These are phyloP conservation scores for Brachyrhaphis roseni DNA, from an alignment of 2,797 vertebrate species.

Conservation along the genomic window DNA sequence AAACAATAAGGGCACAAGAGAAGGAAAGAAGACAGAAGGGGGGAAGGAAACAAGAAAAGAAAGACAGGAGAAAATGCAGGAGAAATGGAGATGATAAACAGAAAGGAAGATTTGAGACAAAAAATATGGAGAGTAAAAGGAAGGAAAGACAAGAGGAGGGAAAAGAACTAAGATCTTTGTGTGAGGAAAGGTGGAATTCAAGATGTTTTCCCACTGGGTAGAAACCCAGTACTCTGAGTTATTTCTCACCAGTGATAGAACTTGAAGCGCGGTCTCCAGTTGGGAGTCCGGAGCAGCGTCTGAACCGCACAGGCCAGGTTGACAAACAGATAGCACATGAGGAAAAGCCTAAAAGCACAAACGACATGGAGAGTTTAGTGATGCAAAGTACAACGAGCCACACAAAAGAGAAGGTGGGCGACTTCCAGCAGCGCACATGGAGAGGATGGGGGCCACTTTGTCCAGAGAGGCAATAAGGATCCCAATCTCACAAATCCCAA, in stretches of 20 bases:
- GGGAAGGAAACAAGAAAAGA: neutral
- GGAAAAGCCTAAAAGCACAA: slow-evolving; percentile 87
- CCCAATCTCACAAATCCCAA: slow-evolving; percentile 93
- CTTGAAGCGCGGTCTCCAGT: slow-evolving; percentile 96
- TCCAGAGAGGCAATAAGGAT: slow-evolving; percentile 95
- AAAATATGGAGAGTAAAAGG: neutral
- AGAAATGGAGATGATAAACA: neutral
- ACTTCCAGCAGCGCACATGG: slow-evolving; percentile 81
- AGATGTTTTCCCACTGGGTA: neutral
- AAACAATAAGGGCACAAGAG: neutral
- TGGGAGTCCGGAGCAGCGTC: slow-evolving; percentile 91
- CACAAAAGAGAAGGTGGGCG: neutral
- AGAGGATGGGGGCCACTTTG: slow-evolving; percentile 93
- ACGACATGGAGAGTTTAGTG: neutral
- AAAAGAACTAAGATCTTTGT: neutral
- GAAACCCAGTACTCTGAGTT: neutral
- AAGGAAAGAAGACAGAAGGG: neutral
- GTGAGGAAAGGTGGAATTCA: neutral
- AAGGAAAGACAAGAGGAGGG: neutral
- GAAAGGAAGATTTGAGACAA: neutral
- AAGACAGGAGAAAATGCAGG: neutral
- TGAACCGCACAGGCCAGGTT: slow-evolving; percentile 96
- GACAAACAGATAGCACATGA: slow-evolving; percentile 98
- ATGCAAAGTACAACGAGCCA: neutral
- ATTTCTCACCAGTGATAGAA: slow-evolving; percentile 89